Conservation (phyloP, 2,113 vertebrate genomes). For the Oreochromis aureus region DNA sequence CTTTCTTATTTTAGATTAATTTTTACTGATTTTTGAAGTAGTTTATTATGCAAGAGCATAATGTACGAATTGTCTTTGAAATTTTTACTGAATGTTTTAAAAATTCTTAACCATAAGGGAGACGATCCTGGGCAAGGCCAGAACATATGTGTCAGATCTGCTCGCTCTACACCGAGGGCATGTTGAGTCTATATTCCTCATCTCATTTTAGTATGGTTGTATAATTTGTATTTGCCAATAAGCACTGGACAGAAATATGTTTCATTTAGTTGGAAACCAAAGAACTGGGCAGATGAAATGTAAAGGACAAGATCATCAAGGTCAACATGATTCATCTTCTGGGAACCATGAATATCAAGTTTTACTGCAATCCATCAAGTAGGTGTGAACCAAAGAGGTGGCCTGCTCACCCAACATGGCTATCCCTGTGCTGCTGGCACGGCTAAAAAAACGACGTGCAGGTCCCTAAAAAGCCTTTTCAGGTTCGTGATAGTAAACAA, state of each 20-base stretch:
- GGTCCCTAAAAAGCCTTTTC: rapidly evolving
- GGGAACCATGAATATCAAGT: neutral
- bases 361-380: neutral
- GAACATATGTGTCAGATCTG: neutral
- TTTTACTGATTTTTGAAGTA: neutral
- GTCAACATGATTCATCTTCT: neutral
- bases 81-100: too few relatives aligned
- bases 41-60: neutral
- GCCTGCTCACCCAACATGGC: neutral
- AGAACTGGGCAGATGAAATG: neutral
- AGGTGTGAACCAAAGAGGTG: neutral
- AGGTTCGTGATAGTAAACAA: neutral
- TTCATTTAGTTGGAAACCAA: neutral
- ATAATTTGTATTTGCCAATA: neutral
- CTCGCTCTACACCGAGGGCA: neutral
- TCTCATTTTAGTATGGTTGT: rapidly evolving
- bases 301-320: neutral
- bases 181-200: neutral
- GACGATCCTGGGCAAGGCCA: neutral
- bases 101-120: neutral
- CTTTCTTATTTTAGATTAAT: neutral
- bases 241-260: neutral
- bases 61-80: neutral
- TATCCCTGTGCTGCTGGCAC: neutral
- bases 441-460: neutral